phyloP scores from a whole-genome alignment of 2,113 vertebrate species.

The Aphyosemion australe region DNA sequence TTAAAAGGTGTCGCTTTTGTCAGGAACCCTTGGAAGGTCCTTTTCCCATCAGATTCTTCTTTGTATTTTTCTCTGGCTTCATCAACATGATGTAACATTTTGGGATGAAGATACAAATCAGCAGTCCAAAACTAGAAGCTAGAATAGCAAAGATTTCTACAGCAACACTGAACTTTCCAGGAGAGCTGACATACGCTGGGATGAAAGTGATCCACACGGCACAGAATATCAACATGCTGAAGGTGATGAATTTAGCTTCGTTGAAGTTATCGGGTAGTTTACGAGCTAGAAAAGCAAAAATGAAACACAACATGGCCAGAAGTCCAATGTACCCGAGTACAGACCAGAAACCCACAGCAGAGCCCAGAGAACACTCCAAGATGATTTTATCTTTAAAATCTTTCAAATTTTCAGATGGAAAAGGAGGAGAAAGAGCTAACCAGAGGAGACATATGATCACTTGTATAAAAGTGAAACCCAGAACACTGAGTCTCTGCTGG shows the following conservation, averaged over 20 bases:
- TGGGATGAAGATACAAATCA: slow-evolving; percentile 76
- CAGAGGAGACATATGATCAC: slow-evolving; percentile 71
- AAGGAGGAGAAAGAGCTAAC: slow-evolving; percentile 67
- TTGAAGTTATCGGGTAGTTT: slow-evolving; percentile 80
- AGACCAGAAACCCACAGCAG: slow-evolving; percentile 70
- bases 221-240: slow-evolving; percentile 82
- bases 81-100: slow-evolving; percentile 77
- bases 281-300: slow-evolving; percentile 75
- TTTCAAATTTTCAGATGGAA: slow-evolving; percentile 38
- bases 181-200: slow-evolving; percentile 80
- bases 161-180: slow-evolving; percentile 79
- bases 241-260: slow-evolving; percentile 80
- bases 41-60: slow-evolving; percentile 72
- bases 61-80: slow-evolving; percentile 76
- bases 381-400: slow-evolving; percentile 59
- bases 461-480: slow-evolving; percentile 71
- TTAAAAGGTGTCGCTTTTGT: background rate
- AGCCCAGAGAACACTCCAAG: slow-evolving; percentile 72
- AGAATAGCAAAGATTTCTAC: slow-evolving; percentile 82
- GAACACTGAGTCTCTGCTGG: slow-evolving; percentile 71
- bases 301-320: slow-evolving; percentile 72
- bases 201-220: slow-evolving; percentile 80
- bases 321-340: slow-evolving; percentile 76
- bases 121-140: slow-evolving; percentile 74
- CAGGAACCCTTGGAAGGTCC: slow-evolving; percentile 8